Conservation (phyloP, 2,113 vertebrate genomes). For the Spheniscus mendiculus region DNA sequence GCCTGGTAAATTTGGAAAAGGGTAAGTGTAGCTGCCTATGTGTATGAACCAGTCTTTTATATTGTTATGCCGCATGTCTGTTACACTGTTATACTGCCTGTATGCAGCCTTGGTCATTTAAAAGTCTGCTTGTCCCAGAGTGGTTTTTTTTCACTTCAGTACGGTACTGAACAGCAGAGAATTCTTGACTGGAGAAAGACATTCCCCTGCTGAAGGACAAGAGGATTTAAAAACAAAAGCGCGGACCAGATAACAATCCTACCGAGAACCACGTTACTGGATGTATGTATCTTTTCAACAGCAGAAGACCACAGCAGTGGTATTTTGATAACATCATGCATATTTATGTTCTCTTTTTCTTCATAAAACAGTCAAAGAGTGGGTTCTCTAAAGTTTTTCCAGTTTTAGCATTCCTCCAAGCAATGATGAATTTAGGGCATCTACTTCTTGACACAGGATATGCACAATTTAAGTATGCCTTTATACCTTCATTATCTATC, state of each 20-base stretch:
- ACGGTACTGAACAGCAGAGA: not conserved
- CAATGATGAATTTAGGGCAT: not conserved
- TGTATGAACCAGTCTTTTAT: not conserved
- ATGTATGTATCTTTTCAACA: not conserved
- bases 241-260: not conserved
- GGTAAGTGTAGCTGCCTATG: not conserved
- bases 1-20: constrained; percentile 14
- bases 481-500: not conserved
- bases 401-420: not conserved
- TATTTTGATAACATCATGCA: not conserved
- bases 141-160: not conserved
- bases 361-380: not conserved
- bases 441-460: not conserved
- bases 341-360: not conserved
- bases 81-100: not conserved
- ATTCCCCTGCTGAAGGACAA: not conserved
- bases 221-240: not conserved
- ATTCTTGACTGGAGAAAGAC: not conserved
- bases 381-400: not conserved
- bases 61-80: not conserved
- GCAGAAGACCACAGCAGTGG: not conserved
- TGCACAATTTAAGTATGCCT: not conserved
- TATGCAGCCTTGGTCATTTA: not conserved
- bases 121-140: not conserved
- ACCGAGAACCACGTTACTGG: not conserved